Conservation (phyloP, 2,797 vertebrate genomes). For the Hydrolagus colliei region DNA sequence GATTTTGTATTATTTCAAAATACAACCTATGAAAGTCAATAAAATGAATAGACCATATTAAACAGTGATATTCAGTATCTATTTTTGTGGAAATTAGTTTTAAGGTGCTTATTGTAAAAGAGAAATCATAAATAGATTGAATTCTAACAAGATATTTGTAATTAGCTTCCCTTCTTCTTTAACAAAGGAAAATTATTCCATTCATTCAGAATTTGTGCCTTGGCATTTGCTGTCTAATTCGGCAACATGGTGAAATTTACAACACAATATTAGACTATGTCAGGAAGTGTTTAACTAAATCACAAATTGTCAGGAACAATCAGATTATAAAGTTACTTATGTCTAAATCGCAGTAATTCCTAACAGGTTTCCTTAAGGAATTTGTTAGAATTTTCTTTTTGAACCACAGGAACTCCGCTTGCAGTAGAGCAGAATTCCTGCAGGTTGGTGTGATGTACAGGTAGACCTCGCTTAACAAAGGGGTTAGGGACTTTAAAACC, state of each 20-base stretch:
- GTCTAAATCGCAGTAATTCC: no score
- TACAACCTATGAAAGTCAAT: neutral
- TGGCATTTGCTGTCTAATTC: constrained; percentile 18
- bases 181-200: neutral
- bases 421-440: no score
- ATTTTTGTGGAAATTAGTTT: constrained; percentile 21
- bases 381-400: no score
- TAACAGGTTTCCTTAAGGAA: no score
- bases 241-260: neutral
- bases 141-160: neutral
- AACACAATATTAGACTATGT: neutral
- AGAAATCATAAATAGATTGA: neutral
- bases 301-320: no score
- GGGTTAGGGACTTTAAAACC: no score
- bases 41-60: constrained; percentile 18
- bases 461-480: no score
- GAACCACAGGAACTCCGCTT: no score
- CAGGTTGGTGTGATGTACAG: no score
- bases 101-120: neutral
- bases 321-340: no score
- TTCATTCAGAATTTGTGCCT: constrained; percentile 27
- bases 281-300: neutral
- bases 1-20: constrained; percentile 19
- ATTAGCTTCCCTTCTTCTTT: neutral
- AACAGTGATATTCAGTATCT: neutral